Evolutionary conservation across 2,888 invertebrate genomes (phyloP), one percentile per base, ranked within the genome.

Genomic region (Onthophagus sagittarius): DNA sequence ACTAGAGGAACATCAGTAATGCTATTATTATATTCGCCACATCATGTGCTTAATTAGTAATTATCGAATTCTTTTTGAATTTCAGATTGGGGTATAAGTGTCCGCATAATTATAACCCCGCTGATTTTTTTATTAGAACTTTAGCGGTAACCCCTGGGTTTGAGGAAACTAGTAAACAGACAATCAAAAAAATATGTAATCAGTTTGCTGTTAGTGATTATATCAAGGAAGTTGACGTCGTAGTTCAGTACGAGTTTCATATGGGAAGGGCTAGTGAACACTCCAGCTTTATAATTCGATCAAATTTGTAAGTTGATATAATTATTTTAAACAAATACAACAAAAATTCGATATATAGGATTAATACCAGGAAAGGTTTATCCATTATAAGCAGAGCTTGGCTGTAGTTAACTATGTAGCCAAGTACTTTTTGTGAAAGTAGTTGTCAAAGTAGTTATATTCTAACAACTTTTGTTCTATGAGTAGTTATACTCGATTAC

Each of bases 121-220:
- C 97, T 0, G 98, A 98, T 83, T 95, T 93, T 86, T 92, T 95
- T 81, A 94, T 98, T 77, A 92, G 93, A 78, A 92, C 93, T 0
- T 84, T 97, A 77, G 95, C 97, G 0, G 88, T 93, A 0, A 90
- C 92, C 15, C 94, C 95, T 0, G 94, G 93, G 3, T 89, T 90
- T 0, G 95, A 96, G 82, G 88, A 89, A 9, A 90, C 90, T 0
- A 93, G 93, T 5, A 88, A 90, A 73, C 88, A 90, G 75, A 90
- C 91, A 0, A 90, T 93, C 15, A 90, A 91, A 81, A 90, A 88
- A 80, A 88, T 95, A 74, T 94, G 94, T 81, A 93, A 95, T 81
- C 86, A 92, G 72, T 95, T 93, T 83, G 91, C 92, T 0, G 92
- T 92, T 1, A 94, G 93, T 78, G 92, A 93, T 75, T 90, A 91